Conservation (phyloP, 1,140 invertebrate genomes). For the Argopecten irradians region DNA sequence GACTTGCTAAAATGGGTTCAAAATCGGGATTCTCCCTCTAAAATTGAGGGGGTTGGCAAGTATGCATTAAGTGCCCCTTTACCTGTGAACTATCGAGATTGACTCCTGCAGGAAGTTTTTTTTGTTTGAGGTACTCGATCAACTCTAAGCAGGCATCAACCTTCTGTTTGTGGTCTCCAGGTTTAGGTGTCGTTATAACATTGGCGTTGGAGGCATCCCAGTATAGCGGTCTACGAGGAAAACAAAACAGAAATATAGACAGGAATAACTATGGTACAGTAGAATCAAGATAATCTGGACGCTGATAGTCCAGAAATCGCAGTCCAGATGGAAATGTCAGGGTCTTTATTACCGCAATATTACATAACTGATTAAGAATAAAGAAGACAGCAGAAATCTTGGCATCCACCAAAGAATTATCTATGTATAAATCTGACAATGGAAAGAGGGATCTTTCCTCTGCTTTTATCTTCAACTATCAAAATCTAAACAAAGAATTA, state of each 20-base stretch:
- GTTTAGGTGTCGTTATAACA: slow-evolving; percentile 25
- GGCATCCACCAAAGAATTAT: too few relatives aligned
- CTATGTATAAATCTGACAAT: too few relatives aligned
- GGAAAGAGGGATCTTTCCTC: too few relatives aligned
- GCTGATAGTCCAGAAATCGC: background rate
- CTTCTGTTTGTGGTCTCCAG: slow-evolving; percentile 28
- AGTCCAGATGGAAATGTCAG: background rate
- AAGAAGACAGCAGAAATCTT: background rate
- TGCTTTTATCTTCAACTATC: too few relatives aligned
- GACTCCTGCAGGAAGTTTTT: slow-evolving; percentile 29
- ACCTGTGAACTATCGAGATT: slow-evolving; percentile 26
- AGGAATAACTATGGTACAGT: background rate
- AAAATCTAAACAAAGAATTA: too few relatives aligned
- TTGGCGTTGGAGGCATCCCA: slow-evolving; percentile 44
- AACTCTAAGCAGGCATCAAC: slow-evolving; percentile 26
- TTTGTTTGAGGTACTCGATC: slow-evolving; percentile 31
- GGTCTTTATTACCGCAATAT: background rate
- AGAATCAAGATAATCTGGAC: background rate
- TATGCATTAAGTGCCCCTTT: too few relatives aligned
- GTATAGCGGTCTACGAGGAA: background rate
- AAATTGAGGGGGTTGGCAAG: too few relatives aligned
- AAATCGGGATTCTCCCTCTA: too few relatives aligned
- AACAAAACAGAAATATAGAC: background rate
- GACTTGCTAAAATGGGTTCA: too few relatives aligned
- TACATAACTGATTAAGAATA: background rate